Evolutionary conservation across 2,113 vertebrate genomes (phyloP), one percentile per base, ranked within the genome.

Genomic region (Pavo muticus): DNA sequence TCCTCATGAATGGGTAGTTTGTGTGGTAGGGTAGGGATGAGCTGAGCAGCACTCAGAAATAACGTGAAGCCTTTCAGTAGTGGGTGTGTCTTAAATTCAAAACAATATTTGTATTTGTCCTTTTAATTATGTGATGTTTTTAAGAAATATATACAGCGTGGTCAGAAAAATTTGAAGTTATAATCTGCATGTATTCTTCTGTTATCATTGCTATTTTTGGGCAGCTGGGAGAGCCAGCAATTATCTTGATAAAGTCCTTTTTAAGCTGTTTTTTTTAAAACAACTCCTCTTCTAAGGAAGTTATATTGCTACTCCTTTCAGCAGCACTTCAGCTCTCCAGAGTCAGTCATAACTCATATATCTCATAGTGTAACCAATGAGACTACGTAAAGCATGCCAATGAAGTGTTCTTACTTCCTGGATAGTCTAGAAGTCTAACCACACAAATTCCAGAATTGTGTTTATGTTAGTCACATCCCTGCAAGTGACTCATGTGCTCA

Each of bases 381-480:
- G 17, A 39, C 15, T 44, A 19, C 35, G 11, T 69, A 9, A 69
- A 85, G 25, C n/a, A 30, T 52, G 54, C 25, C 32, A 39, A 14
- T 73, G 64, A 54, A 91, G 24, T 52, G 70, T 84, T 39, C 16
- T 25, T 77, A 12, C n/a, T 25, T 68, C 18, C 70, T 74, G 32
- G 56, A 45, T 12, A 15, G 45, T 86, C 44, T 67, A 25, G 39
- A 88, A 86, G 77, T 32, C 60, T 91, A 6, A 35, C 72, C 45
- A 80, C 23, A 10, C 50, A 47, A 93, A 68, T 32, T 77, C 18
- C 25, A 56, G 37, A 84, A 73, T 70, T 59, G 18, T 16, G 19
- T 74, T 95, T 91, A 24, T 14, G 35, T 90, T 88, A 91, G 54
- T 93, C 88, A 90, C 24, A 88, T 73, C 27, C 24, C 59, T 88